These are phyloP conservation scores for Dallia pectoralis DNA, from an alignment of 2,797 vertebrate species.

Conservation along the genomic window DNA sequence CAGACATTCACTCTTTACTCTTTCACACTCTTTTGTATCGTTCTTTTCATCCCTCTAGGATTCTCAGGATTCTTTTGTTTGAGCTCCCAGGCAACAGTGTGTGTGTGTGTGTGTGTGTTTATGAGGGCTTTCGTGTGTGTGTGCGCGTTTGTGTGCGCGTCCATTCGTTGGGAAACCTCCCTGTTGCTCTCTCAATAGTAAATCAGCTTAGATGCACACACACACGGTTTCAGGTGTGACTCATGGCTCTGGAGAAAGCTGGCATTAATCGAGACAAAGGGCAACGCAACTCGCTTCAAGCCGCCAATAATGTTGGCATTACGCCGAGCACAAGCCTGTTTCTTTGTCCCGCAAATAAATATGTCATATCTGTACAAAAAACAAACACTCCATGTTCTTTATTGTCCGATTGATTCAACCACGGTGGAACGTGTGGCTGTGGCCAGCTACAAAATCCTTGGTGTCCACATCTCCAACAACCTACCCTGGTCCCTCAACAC, in stretches of 20 bases:
- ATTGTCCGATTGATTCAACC: too few relatives aligned
- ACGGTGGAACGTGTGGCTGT: too few relatives aligned
- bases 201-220: background rate
- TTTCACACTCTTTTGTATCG: constrained; percentile 17
- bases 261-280: background rate
- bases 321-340: background rate
- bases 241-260: background rate
- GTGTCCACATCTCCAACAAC: too few relatives aligned
- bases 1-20: constrained; percentile 10
- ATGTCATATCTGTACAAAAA: too few relatives aligned
- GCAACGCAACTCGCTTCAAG: too few relatives aligned
- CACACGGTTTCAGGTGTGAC: background rate
- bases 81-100: background rate
- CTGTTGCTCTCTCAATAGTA: background rate
- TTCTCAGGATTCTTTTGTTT: constrained; percentile 4
- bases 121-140: background rate
- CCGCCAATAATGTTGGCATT: too few relatives aligned
- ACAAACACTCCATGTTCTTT: too few relatives aligned
- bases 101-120: background rate
- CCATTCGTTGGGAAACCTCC: background rate
- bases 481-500: too few relatives aligned
- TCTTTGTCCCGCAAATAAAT: too few relatives aligned
- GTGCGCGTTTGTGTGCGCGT: background rate
- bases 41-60: constrained; percentile 23
- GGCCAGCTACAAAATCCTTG: too few relatives aligned